Evolutionary conservation across 2,113 vertebrate species (phyloP).

Genomic region (Megaptera novaeangliae): DNA sequence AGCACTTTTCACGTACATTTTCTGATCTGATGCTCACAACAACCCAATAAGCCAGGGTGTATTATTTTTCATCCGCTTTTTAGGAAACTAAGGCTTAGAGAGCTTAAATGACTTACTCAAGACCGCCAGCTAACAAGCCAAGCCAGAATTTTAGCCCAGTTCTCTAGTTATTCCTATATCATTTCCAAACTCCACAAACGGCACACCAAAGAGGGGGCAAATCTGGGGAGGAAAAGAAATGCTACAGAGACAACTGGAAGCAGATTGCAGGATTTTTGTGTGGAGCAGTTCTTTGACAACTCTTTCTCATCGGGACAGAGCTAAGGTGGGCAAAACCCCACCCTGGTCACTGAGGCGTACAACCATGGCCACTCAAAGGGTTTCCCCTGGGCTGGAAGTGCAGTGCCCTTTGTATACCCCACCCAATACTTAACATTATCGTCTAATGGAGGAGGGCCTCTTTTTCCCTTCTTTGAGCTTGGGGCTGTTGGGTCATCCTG

Average conservation of each 20-base stretch:
- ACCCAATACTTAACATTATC: background rate
- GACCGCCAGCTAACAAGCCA: background rate
- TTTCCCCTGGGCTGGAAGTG: background rate
- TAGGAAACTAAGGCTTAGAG: conserved; percentile 12
- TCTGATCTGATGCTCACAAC: background rate
- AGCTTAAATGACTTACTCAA: background rate
- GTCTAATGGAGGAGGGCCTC: background rate
- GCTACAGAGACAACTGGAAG: background rate
- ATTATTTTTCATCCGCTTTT: conserved; percentile 2
- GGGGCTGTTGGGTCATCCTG: background rate
- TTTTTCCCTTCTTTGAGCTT: background rate
- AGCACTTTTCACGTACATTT: background rate
- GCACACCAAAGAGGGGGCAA: background rate
- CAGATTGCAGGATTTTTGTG: background rate
- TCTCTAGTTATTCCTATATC: background rate
- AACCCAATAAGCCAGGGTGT: background rate
- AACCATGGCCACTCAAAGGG: background rate
- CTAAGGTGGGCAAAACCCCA: background rate
- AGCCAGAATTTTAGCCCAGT: background rate
- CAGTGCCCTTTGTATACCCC: background rate
- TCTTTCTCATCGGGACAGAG: background rate
- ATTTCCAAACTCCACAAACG: background rate
- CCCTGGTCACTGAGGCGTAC: background rate
- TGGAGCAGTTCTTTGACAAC: background rate
- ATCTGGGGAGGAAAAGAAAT: background rate